These are phyloP conservation scores for Philopotamus ludificatus DNA, from an alignment of 1,140 invertebrate genomes.

Conservation along the genomic window DNA sequence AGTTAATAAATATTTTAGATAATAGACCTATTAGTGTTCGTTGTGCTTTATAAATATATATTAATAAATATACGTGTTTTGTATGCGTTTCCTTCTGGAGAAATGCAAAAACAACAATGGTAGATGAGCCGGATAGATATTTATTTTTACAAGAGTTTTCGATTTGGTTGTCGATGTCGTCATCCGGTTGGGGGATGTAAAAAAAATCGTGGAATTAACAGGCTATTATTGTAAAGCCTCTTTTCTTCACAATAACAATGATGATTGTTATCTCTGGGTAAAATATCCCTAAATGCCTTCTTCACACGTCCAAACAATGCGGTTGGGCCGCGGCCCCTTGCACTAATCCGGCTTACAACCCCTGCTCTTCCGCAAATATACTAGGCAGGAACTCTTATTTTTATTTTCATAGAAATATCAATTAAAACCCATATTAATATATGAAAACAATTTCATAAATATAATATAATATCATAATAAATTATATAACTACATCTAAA, in stretches of 20 bases:
- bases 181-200: conserved; percentile 1
- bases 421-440: neutral
- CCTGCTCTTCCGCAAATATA: conserved; percentile 11
- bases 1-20: no score
- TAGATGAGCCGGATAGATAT: no score
- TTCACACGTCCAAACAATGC: conserved; percentile 31
- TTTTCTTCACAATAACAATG: conserved; percentile 26
- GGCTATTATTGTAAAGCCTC: conserved; percentile 31
- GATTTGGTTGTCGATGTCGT: no score
- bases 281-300: conserved; percentile 32
- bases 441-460: neutral
- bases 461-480: no score
- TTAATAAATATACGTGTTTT: no score
- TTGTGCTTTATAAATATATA: no score
- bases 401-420: neutral
- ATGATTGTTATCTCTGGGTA: conserved; percentile 30
- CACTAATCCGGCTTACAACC: conserved; percentile 28
- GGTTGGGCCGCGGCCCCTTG: conserved; percentile 1
- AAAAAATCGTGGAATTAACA: conserved; percentile 28
- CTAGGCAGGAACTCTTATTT: neutral
- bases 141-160: no score
- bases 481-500: no score
- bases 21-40: no score
- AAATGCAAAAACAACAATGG: no score
- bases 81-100: no score